Percentiles rank a stretch among this genome's conserved stretches.
Conservation (phyloP, 1,140 invertebrate genomes). For the Ooceraea biroi region DNA sequence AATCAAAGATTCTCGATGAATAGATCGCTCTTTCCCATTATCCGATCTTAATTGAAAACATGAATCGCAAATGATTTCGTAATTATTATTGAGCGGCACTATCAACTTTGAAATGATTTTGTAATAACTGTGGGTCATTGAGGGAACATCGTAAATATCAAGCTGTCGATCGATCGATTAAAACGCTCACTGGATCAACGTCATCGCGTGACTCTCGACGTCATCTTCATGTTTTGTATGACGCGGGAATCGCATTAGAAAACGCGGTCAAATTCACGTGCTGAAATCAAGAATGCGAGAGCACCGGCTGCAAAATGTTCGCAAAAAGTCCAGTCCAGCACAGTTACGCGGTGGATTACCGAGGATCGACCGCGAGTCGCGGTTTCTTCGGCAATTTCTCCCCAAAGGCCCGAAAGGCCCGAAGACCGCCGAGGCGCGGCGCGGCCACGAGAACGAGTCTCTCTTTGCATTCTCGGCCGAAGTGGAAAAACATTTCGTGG, state of each 20-base stretch:
- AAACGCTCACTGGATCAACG: background rate
- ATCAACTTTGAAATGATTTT: background rate
- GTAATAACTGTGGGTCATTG: no score
- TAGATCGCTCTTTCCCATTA: background rate
- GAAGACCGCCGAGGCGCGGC: constrained; percentile 28
- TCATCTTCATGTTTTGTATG: background rate
- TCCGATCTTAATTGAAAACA: no score
- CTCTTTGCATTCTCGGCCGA: constrained; percentile 59
- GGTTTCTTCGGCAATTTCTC: constrained; percentile 53
- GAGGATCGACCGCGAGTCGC: constrained; percentile 40
- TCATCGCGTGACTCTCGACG: background rate
- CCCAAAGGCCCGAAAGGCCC: constrained; percentile 53
- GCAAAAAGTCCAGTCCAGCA: constrained; percentile 15
- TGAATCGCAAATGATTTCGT: no score
- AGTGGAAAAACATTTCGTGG: constrained; percentile 75
- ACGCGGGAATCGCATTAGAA: background rate
- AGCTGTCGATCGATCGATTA: no score
- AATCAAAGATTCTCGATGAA: background rate
- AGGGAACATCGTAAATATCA: no score
- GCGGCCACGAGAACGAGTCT: constrained; percentile 36
- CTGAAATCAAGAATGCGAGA: background rate
- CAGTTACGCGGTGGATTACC: constrained; percentile 12
- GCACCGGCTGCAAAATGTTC: background rate
- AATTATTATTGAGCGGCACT: no score
- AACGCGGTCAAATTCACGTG: background rate